Percentiles rank a stretch among this genome's conserved stretches.
Conservation (phyloP, 2,888 invertebrate species). For the Patella depressa region DNA sequence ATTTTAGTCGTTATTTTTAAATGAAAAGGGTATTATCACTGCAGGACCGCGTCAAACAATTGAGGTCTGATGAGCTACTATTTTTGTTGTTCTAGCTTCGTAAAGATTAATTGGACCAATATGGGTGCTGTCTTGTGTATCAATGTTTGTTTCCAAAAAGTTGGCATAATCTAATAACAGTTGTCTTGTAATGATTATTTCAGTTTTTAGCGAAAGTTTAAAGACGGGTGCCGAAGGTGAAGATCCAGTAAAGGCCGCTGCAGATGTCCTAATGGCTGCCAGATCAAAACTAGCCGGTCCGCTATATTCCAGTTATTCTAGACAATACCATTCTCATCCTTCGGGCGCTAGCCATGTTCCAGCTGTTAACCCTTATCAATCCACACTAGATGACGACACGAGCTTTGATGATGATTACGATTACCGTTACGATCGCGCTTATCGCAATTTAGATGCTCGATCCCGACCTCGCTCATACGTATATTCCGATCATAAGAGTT, state of each 20-base stretch:
- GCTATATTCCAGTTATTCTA: constrained; percentile 33
- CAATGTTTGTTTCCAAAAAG: too few relatives aligned
- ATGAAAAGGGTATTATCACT: too few relatives aligned
- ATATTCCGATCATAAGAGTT: background rate
- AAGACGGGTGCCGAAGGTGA: constrained; percentile 24
- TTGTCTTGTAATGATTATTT: constrained; percentile 29
- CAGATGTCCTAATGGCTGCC: constrained; percentile 51
- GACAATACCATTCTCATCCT: constrained; percentile 24
- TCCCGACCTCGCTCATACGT: constrained; percentile 33
- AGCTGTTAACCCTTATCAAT: constrained; percentile 41
- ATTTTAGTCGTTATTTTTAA: too few relatives aligned
- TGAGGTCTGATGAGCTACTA: too few relatives aligned
- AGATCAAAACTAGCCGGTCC: constrained; percentile 50
- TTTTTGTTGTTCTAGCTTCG: too few relatives aligned
- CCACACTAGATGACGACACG: constrained; percentile 48
- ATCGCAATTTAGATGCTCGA: constrained; percentile 53
- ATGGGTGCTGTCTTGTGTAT: too few relatives aligned
- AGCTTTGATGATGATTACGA: constrained; percentile 56
- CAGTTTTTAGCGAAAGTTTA: constrained; percentile 36
- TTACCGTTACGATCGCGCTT: constrained; percentile 53
- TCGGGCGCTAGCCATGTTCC: constrained; percentile 14
- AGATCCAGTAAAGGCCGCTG: constrained; percentile 35
- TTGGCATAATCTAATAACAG: constrained; percentile 23
- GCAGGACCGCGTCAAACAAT: too few relatives aligned
- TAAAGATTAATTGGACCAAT: too few relatives aligned